A percentile compares a stretch with the other conserved stretches of the same genome.
These are phyloP conservation scores for Coptodon rendalli DNA, from an alignment of 2,113 vertebrate genomes.

Conservation along the genomic window DNA sequence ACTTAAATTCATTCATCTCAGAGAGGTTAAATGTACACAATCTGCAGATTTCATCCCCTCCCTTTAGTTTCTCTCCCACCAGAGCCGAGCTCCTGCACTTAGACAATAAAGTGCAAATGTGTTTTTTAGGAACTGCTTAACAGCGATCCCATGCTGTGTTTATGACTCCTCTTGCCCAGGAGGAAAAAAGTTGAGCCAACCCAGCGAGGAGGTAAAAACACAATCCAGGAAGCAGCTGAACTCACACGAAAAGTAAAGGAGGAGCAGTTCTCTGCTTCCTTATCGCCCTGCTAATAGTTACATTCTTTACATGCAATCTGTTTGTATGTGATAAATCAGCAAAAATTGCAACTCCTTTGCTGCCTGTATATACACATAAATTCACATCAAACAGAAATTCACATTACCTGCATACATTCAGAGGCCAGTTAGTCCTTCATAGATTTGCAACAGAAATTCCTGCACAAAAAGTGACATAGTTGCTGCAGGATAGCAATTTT, in stretches of 20 bases:
- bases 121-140: slow-evolving; percentile 60
- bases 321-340: background rate
- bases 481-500: background rate
- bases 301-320: background rate
- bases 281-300: background rate
- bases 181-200: slow-evolving; percentile 21
- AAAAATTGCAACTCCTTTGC: background rate
- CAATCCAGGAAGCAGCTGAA: slow-evolving; percentile 16
- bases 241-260: background rate
- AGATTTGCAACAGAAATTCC: background rate
- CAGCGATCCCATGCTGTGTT: slow-evolving; percentile 49
- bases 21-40: background rate
- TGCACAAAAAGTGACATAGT: background rate
- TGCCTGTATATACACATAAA: background rate
- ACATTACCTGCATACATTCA: background rate
- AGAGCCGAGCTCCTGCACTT: slow-evolving; percentile 23
- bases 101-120: slow-evolving; percentile 49
- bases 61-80: background rate
- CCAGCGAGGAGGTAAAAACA: background rate
- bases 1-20: background rate
- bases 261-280: background rate
- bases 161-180: slow-evolving; percentile 35
- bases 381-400: background rate
- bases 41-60: background rate
- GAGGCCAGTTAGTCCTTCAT: background rate